These are phyloP conservation scores for Serrognathus titanus DNA, from an alignment of 2,888 invertebrate species.

Conservation along the genomic window DNA sequence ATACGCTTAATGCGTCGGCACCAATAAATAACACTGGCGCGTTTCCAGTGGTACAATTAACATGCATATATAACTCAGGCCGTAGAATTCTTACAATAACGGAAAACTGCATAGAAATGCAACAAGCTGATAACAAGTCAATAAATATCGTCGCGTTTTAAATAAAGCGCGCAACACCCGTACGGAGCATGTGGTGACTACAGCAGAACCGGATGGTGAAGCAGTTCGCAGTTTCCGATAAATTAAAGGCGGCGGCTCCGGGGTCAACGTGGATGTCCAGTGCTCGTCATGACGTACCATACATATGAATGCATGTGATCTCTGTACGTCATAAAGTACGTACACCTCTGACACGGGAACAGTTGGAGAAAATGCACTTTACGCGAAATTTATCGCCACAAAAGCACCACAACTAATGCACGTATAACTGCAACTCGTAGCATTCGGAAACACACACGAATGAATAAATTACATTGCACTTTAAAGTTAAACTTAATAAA, in stretches of 20 bases:
- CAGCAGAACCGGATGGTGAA: too few relatives aligned
- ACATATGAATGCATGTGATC: conserved; percentile 7
- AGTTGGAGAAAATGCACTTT: conserved; percentile 4
- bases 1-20: too few relatives aligned
- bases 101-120: conserved; percentile 8
- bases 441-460: too few relatives aligned
- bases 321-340: conserved; percentile 13
- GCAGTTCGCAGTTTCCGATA: too few relatives aligned
- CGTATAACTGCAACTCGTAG: too few relatives aligned
- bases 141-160: conserved; percentile 3
- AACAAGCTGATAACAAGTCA: conserved; percentile 4
- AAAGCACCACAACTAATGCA: neutral
- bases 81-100: conserved; percentile 6
- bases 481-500: too few relatives aligned
- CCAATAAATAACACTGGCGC: neutral
- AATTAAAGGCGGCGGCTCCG: too few relatives aligned
- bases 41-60: conserved; percentile 8
- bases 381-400: conserved; percentile 7
- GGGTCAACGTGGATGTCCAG: too few relatives aligned
- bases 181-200: neutral
- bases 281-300: neutral
- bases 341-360: conserved; percentile 9
- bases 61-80: conserved; percentile 1
- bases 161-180: conserved; percentile 3
- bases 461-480: too few relatives aligned